Evolutionary conservation across 2,113 vertebrate species (phyloP).

Genomic region (Pelecanus crispus): DNA sequence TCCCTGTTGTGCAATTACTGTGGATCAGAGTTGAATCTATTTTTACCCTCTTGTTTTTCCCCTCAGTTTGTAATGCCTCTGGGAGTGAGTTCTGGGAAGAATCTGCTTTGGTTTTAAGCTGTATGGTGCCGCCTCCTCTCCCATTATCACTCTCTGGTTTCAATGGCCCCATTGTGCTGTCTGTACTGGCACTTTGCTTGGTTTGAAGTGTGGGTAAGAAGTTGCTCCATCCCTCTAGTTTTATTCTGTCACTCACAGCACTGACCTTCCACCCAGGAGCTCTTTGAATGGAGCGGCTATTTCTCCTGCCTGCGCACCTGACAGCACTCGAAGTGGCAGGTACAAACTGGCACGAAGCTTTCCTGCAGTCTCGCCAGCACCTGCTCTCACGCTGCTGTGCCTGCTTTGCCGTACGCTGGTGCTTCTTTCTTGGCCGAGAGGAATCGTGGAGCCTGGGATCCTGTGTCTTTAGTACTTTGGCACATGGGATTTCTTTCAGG

Average conservation of each 20-base stretch:
- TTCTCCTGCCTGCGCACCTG: not conserved
- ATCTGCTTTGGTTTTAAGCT: slow-evolving; percentile 52
- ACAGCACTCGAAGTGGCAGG: not conserved
- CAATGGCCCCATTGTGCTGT: slow-evolving; percentile 55
- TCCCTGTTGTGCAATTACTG: slow-evolving; percentile 59
- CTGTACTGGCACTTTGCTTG: slow-evolving; percentile 16
- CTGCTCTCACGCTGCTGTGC: not conserved
- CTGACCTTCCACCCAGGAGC: not conserved
- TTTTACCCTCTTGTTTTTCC: slow-evolving; percentile 63
- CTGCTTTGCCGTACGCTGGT: not conserved
- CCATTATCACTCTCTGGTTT: slow-evolving; percentile 52
- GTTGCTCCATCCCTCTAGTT: slow-evolving; percentile 27
- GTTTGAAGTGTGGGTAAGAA: slow-evolving; percentile 50
- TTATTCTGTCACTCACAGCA: not conserved
- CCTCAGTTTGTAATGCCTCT: slow-evolving; percentile 26
- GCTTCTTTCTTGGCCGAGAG: not conserved
- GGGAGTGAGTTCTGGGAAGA: slow-evolving; percentile 57
- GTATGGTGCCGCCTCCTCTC: slow-evolving; percentile 52
- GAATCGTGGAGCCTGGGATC: not conserved
- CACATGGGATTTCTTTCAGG: not conserved
- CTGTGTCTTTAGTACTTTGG: not conserved
- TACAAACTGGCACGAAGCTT: not conserved
- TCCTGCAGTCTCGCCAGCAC: not conserved
- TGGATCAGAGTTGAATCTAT: slow-evolving; percentile 58
- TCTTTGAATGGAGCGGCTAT: not conserved